A percentile compares a stretch with the other conserved stretches of the same genome.
Conservation (phyloP, 2,113 vertebrate genomes). For the Rynchops niger region DNA sequence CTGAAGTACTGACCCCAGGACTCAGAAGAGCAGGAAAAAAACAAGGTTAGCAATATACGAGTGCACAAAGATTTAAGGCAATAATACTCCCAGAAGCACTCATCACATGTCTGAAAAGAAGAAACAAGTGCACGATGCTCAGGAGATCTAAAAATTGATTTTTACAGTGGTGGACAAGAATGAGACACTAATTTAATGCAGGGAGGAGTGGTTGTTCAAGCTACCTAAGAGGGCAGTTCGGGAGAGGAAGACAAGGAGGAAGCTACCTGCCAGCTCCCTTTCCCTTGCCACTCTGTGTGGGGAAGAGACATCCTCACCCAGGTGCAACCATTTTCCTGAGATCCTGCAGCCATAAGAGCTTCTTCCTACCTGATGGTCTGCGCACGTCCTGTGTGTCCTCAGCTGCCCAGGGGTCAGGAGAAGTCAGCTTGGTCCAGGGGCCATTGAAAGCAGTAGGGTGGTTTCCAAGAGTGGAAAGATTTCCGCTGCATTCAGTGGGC, state of each 20-base stretch:
- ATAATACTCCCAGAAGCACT: neutral
- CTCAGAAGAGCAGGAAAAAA: neutral
- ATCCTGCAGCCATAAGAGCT: neutral
- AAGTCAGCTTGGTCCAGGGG: neutral
- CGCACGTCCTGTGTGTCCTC: rapidly evolving
- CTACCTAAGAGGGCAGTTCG: neutral
- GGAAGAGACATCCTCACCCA: neutral
- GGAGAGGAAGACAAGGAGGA: neutral
- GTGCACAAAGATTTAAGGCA: neutral
- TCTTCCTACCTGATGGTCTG: neutral
- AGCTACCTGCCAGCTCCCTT: neutral
- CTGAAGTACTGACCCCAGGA: neutral
- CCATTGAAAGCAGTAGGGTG: neutral
- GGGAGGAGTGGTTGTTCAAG: neutral
- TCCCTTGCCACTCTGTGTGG: neutral
- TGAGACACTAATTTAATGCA: neutral
- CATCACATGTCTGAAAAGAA: neutral
- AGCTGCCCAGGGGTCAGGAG: neutral
- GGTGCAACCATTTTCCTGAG: neutral
- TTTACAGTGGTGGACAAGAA: neutral
- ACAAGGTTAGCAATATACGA: rapidly evolving
- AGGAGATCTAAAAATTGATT: neutral
- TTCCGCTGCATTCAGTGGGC: neutral
- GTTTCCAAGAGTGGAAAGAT: neutral
- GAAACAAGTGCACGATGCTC: neutral